Evolutionary conservation across 2,888 invertebrate species (phyloP), one percentile per base, ranked within the genome.

Genomic region (Hirtodrosophila histrioides): DNA sequence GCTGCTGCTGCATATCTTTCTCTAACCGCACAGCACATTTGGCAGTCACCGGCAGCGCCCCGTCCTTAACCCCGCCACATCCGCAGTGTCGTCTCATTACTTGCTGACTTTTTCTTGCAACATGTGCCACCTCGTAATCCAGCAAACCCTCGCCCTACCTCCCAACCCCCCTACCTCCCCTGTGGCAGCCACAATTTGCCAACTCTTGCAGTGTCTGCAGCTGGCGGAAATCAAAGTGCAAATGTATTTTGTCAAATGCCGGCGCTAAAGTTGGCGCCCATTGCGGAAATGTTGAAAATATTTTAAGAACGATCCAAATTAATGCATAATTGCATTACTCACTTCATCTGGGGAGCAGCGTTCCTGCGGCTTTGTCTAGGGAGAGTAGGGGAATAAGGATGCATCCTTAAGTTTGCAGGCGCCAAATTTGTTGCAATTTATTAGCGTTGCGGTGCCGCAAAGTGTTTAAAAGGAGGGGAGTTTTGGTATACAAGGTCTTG

Each of bases 281-380:
- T 67, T 65, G 60, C 53, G 83, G 56, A 85, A 83, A 71, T 70
- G 86, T 50, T 63, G 69, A 46, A 79, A 77, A 69, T 66, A 67
- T 79, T 67, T 63, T 37, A 55, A 69, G 86, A 60, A 63, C 66
- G 53, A 50, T 64, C 48, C 33, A 76, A 68, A 83, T 83, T 85
- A 86, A 88, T 66, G 77, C 70, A 86, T 88, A 83, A 83, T 83
- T 86, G 80, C 84, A 87, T 86, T 87, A 79, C 80, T 51, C 82
- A 80, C 88, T 87, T 70, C 64, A 67, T 70, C 72, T 63, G 5
- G 8, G 11, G 1, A 12, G 10, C 35, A 24, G 53, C 10, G 2
- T 17, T 17, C 44, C 50, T 36, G 40, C 24, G 27, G 39, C 27
- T 27, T 39, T 48, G 43, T 51, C 8, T n/a, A n/a, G n/a, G n/a